Evolutionary conservation across 37 sponge, comb jelly and placozoan genomes (phyloP), one percentile per base, ranked within the genome.

Genomic region (Axinella damicornis): DNA sequence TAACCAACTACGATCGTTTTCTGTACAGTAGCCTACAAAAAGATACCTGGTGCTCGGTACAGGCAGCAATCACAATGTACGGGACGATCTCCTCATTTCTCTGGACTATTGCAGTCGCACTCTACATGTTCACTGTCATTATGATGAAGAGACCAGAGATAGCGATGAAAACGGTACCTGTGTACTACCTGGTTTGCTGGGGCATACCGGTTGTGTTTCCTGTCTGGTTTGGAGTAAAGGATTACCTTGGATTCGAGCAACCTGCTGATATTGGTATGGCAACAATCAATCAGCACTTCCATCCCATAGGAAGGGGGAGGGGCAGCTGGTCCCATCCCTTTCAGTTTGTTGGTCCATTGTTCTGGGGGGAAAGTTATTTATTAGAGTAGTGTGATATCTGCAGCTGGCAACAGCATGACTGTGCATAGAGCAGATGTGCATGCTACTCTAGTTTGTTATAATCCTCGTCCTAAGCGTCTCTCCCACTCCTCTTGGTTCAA

Each of bases 51-150:
- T 89, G 90, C 54, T 46, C 54, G 0, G 18, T 57, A 19, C 90
- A 89, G 53, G 90, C 57, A 22, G 72, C 46, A n/a, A n/a, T 88
- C 24, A 67, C 85, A 0, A 37, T 79, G 24, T 84, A 62, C 40
- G 81, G 80, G 0, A 84, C 89, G 0, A 32, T 79, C 0, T 81
- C 78, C 13, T 88, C 89, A 14, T 58, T 92, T 25, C 76, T 88
- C 18, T 85, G 85, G 89, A 74, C 93, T 24, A 73, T 84, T 19
- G 46, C 65, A 0, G 54, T 92, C 14, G 89, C 82, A 0, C 20
- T 92, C 0, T 85, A 88, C 38, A 58, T 92, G 67, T 53, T 92
- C 38, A 76, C 61, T 46, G 31, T 92, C 41, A 28, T 83, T 9
- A 63, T 78, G 14, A 55, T 55, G 14, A 78, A 34, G 32, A 69